Conservation (phyloP, 2,888 invertebrate genomes). For the Cyaniris semiargus region DNA sequence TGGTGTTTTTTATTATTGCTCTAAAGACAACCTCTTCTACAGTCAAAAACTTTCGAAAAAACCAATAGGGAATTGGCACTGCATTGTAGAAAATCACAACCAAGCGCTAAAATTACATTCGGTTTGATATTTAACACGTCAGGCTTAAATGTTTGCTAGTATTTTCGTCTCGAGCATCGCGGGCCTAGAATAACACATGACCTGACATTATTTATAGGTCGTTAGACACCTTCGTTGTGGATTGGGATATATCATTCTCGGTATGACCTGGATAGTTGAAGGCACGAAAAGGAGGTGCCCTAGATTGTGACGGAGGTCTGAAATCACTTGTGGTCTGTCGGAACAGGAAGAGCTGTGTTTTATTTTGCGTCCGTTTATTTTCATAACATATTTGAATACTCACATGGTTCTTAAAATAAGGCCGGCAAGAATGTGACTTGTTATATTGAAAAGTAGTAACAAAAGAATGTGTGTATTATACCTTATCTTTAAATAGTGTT, state of each 20-base stretch:
- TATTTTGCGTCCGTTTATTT: neutral
- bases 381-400: neutral
- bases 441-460: too few relatives aligned
- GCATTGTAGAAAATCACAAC: neutral
- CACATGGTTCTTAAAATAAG: neutral
- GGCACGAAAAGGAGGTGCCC: conserved; percentile 31
- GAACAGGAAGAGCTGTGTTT: conserved; percentile 15
- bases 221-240: conserved; percentile 26
- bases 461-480: too few relatives aligned
- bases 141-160: conserved; percentile 3
- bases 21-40: too few relatives aligned
- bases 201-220: conserved; percentile 18
- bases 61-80: neutral
- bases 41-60: neutral
- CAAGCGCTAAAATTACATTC: conserved; percentile 14
- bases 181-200: conserved; percentile 20
- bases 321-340: conserved; percentile 22
- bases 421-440: neutral
- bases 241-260: conserved; percentile 30
- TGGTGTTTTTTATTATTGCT: too few relatives aligned
- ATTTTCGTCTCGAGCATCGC: conserved; percentile 5
- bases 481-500: too few relatives aligned
- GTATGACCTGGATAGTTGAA: conserved; percentile 22
- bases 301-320: conserved; percentile 17
- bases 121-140: conserved; percentile 24